Conservation (phyloP, 2,113 vertebrate species). For the Amphiprion percula region DNA sequence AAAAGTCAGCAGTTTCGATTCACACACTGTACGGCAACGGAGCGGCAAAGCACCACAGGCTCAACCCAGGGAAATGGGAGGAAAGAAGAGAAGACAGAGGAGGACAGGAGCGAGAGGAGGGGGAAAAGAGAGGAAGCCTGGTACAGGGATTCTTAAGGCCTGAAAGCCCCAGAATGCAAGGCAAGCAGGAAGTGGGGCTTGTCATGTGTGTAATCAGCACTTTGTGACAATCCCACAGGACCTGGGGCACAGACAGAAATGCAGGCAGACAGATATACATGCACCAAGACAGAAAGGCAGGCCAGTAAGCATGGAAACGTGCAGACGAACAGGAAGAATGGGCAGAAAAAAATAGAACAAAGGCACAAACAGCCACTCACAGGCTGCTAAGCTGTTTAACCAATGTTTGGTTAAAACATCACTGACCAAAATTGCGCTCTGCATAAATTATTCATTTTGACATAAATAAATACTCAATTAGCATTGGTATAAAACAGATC, state of each 20-base stretch:
- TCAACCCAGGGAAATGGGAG: conserved; percentile 55
- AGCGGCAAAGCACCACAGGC: conserved; percentile 63
- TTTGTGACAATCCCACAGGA: conserved; percentile 82
- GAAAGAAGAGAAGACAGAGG: conserved; percentile 56
- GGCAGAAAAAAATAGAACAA: conserved; percentile 35
- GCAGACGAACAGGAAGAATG: conserved; percentile 43
- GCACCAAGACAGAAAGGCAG: conserved; percentile 58
- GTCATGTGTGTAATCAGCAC: conserved; percentile 85
- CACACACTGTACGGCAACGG: conserved; percentile 50
- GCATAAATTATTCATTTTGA: conserved; percentile 15
- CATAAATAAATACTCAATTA: background rate
- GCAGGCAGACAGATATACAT: conserved; percentile 70
- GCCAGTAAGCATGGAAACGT: conserved; percentile 38
- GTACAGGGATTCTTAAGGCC: conserved; percentile 77
- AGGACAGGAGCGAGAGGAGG: conserved; percentile 62
- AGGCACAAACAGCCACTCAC: conserved; percentile 21
- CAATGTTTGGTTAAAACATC: conserved; percentile 5
- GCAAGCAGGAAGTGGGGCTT: conserved; percentile 84
- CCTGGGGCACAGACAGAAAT: conserved; percentile 69
- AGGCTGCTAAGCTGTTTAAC: conserved; percentile 15
- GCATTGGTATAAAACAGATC: background rate
- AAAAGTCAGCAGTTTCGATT: conserved; percentile 82
- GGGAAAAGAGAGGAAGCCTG: conserved; percentile 69
- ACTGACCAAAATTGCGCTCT: background rate
- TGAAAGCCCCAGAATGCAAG: conserved; percentile 82